Base-by-base conservation (phyloP, 2,113 vertebrate species). In the Natator depressus region DNA sequence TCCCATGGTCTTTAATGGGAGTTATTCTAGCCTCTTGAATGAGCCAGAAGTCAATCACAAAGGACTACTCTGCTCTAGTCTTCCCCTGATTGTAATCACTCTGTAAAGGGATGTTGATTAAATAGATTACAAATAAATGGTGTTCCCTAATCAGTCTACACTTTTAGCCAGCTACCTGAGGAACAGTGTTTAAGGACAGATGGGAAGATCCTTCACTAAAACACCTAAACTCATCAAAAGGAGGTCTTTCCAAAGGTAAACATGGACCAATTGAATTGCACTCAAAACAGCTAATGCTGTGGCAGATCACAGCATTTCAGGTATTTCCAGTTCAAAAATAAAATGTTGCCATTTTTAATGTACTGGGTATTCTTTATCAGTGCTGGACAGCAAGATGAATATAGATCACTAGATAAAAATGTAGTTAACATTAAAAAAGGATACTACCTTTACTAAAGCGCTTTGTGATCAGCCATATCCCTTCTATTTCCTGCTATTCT, bases 401-500 rank as follows among this genome's bases (percentile, higher is more conserved):
- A 51, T 42, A 82, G 42, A 12, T 31, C 42, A 5, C 57, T 85
- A 75, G 5, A 59, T 57, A 79, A 85, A 93, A 82, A 29, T 19
- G 65, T 49, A 57, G n/a, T 59, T 65, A 59, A 5, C 42, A 31
- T 59, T 42, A 80, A 72, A 46, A 85, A 88, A 95, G 17, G 31
- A 35, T 0, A 82, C 38, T 54, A 86, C 20, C 51, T 80, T 62
- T 72, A 83, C 8, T 80, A 22, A 85, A 84, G 38, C 31, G 27
- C 4, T 91, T 95, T 83, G 47, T 87, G 22, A 89, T 31, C 50
- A 82, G 55, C 27, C 38, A 91, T 80, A 83, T 80, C 47, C 69
- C 47, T 83, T 72, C 47, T 87, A 89, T 65, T 54, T 81, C 59
- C 54, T 93, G 27, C 47, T 93, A 47, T 38, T 51, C 47, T 84